Evolutionary conservation across 2,888 invertebrate species (phyloP).

Genomic region (Drosophila phalerata): DNA sequence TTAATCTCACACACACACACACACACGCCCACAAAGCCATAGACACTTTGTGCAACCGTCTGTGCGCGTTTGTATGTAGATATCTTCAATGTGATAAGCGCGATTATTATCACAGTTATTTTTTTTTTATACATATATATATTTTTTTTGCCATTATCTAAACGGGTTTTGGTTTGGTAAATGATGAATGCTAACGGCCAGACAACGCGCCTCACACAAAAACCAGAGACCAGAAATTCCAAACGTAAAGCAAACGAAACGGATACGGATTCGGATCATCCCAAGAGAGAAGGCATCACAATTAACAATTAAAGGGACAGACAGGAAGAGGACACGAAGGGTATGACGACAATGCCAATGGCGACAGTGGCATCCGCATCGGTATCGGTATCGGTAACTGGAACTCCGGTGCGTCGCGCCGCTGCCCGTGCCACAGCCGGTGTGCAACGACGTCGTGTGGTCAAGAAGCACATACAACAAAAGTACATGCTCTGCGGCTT

Average conservation of each 20-base stretch:
- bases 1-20: conserved; percentile 59
- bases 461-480: conserved; percentile 85
- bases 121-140: conserved; percentile 27
- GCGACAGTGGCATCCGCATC: conserved; percentile 31
- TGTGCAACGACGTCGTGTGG: conserved; percentile 83
- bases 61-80: conserved; percentile 58
- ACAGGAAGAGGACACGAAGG: conserved; percentile 8
- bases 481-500: conserved; percentile 85
- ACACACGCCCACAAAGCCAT: conserved; percentile 16
- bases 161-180: conserved; percentile 67
- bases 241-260: conserved; percentile 42
- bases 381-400: conserved; percentile 42
- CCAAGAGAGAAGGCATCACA: conserved; percentile 13
- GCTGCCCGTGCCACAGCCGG: conserved; percentile 83
- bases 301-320: conserved; percentile 4
- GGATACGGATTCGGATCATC: conserved; percentile 37
- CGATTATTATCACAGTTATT: conserved; percentile 71
- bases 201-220: conserved; percentile 60
- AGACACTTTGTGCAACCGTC: conserved; percentile 34
- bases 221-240: conserved; percentile 48
- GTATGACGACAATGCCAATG: conserved; percentile 34
- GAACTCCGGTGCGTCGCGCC: conserved; percentile 62
- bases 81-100: conserved; percentile 72
- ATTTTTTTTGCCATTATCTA: conserved; percentile 70
- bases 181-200: conserved; percentile 75